Base-by-base conservation (phyloP, 2,888 invertebrate species). In the Belgica antarctica region DNA sequence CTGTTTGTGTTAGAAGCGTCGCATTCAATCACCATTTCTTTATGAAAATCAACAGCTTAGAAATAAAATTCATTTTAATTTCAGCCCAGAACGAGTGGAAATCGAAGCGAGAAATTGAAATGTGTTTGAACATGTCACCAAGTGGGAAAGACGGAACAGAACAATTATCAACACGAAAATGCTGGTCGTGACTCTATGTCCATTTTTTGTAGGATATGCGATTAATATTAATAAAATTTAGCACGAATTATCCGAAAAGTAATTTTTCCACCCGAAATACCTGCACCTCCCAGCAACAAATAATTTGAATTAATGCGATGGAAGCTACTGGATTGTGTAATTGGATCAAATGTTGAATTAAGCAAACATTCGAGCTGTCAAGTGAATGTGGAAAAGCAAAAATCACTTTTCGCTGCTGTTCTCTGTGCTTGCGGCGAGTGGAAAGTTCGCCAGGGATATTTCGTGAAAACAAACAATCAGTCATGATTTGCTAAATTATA, bases 251-350 rank as follows among this genome's bases (percentile, higher is more conserved):
- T 59, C n/a, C 27, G 15, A 59, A 59, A n/a, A n/a, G n/a, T 19
- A 24, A 15, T 15, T 27, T 25, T 59, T 25, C 15, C 22, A 2
- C 17, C 52, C 52, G 19, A 52, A 52, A 17, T n/a, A 52, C 22
- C 52, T n/a, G n/a, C 52, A 15, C 22, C 52, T 17, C 52, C 5
- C 17, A 31, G 17, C 52, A 52, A 24, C 61, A 61, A 8, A 62
- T 62, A 62, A 62, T 62, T 62, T 62, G 62, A 34, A 34, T 62
- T 62, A 62, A 62, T 62, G 62, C 19, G 62, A 19, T 31, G 25
- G 27, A 59, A 59, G 59, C 25, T 62, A 62, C 62, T 62, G 62
- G 27, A 5, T 62, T 62, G 62, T 62, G 62, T 62, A 62, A 62
- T 62, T 62, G 62, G 62, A 62, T 62, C 25, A 27, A 62, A 52